phyloP scores from a whole-genome alignment of 2,113 vertebrate genomes.

The Nematolebias whitei region DNA sequence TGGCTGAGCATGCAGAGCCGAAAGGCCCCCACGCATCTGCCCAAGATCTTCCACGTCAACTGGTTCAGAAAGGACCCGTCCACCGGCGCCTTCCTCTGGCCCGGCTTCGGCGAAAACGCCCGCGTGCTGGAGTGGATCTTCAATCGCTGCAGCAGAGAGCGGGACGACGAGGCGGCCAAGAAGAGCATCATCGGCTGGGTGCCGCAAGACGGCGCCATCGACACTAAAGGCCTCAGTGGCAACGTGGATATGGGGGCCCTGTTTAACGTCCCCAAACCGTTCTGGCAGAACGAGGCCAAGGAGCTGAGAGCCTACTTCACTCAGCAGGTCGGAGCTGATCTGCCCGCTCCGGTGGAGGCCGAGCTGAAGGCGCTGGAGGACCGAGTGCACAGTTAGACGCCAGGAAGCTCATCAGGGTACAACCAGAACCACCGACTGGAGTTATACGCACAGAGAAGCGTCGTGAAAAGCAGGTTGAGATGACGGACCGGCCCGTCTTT shows the following conservation, averaged over 20 bases:
- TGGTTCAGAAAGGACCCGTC: slow-evolving; percentile 93
- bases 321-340: slow-evolving; percentile 87
- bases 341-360: slow-evolving; percentile 83
- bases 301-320: slow-evolving; percentile 87
- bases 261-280: slow-evolving; percentile 85
- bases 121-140: slow-evolving; percentile 98
- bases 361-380: slow-evolving; percentile 85
- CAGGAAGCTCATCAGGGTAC: slow-evolving; percentile 11
- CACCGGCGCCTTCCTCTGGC: slow-evolving; percentile 90
- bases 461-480: neutral
- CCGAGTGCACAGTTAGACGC: slow-evolving; percentile 77
- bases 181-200: slow-evolving; percentile 87
- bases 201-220: slow-evolving; percentile 81
- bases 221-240: slow-evolving; percentile 82
- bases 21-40: slow-evolving; percentile 85
- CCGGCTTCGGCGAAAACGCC: slow-evolving; percentile 93
- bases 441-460: slow-evolving; percentile 25
- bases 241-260: slow-evolving; percentile 79
- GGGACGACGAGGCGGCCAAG: slow-evolving; percentile 83
- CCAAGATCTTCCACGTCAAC: slow-evolving; percentile 98
- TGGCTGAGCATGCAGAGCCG: slow-evolving; percentile 93
- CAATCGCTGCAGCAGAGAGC: slow-evolving; percentile 81
- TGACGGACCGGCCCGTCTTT: neutral
- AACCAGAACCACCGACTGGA: slow-evolving; percentile 25
- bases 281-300: slow-evolving; percentile 91